Evolutionary conservation across 2,113 vertebrate genomes (phyloP).

Genomic region (Brachionichthys hirsutus): DNA sequence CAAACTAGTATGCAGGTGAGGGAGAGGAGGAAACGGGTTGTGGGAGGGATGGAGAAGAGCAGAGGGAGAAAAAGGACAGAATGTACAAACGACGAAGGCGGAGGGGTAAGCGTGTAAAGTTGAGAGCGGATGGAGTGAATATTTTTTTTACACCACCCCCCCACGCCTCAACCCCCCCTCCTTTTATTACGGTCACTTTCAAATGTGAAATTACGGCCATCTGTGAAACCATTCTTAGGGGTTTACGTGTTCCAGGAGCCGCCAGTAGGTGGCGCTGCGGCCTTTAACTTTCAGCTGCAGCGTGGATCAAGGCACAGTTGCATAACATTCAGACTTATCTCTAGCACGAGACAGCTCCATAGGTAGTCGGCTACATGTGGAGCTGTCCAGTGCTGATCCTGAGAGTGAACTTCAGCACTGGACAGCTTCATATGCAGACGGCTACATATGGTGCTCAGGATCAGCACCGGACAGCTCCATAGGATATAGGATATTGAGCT

Average conservation of each 20-base stretch:
- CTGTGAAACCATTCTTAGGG: conserved; percentile 2
- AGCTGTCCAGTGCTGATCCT: too few species aligned
- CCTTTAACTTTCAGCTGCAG: conserved; percentile 9
- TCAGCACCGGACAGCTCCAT: too few species aligned
- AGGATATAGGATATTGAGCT: too few species aligned
- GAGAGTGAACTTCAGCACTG: too few species aligned
- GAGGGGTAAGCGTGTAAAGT: conserved; percentile 3
- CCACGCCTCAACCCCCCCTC: conserved; percentile 4
- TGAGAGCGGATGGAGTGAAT: conserved; percentile 11
- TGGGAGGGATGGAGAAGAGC: background rate
- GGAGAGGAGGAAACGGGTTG: background rate
- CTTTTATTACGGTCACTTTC: conserved; percentile 14
- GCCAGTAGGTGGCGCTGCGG: conserved; percentile 50
- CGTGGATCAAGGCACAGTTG: conserved; percentile 2
- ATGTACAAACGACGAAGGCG: background rate
- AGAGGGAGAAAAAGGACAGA: background rate
- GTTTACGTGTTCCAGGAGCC: conserved; percentile 7
- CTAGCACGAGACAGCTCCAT: too few species aligned
- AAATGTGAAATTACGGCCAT: conserved; percentile 40
- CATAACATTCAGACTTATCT: conserved; percentile 28
- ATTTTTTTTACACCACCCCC: background rate
- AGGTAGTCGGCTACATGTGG: too few species aligned
- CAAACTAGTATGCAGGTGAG: background rate
- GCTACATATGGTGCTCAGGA: too few species aligned
- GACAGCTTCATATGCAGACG: too few species aligned